phyloP scores from a whole-genome alignment of 1,140 invertebrate genomes.

The Steinernema feltiae region DNA sequence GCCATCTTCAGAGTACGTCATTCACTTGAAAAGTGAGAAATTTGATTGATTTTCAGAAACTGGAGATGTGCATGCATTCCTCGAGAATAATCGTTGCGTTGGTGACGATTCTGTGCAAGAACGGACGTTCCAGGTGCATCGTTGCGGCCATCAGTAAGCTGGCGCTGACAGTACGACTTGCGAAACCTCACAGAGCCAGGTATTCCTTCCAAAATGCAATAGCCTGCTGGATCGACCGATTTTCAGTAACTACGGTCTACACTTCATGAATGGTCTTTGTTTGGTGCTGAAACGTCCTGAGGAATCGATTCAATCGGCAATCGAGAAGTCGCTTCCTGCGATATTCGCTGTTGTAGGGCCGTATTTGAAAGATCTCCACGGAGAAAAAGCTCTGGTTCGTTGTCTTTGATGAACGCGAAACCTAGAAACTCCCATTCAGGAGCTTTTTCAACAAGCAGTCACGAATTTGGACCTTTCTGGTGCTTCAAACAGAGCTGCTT shows the following conservation, averaged over 20 bases:
- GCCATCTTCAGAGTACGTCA: background rate
- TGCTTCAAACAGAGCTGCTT: background rate
- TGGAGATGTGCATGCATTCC: slow-evolving; percentile 3
- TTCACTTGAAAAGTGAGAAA: background rate
- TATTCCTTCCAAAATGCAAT: no score
- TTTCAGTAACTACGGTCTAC: background rate
- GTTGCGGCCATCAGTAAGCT: background rate
- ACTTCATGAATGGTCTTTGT: background rate
- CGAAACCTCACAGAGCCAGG: background rate
- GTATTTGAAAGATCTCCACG: background rate
- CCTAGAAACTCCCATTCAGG: background rate
- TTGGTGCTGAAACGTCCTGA: background rate
- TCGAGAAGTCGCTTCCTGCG: background rate
- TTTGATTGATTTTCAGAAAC: background rate
- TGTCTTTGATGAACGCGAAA: background rate
- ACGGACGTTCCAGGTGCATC: background rate
- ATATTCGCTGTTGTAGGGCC: background rate
- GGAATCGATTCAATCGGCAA: background rate
- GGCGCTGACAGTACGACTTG: background rate
- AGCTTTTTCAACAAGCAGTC: background rate
- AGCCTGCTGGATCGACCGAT: background rate
- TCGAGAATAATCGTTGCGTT: background rate
- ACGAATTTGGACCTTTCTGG: background rate
- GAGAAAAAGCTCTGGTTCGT: background rate
- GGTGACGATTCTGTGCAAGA: background rate